Percentiles rank a stretch among this genome's conserved stretches.
These are phyloP conservation scores for Cheumatopsyche charites DNA, from an alignment of 1,140 invertebrate species.

Conservation along the genomic window DNA sequence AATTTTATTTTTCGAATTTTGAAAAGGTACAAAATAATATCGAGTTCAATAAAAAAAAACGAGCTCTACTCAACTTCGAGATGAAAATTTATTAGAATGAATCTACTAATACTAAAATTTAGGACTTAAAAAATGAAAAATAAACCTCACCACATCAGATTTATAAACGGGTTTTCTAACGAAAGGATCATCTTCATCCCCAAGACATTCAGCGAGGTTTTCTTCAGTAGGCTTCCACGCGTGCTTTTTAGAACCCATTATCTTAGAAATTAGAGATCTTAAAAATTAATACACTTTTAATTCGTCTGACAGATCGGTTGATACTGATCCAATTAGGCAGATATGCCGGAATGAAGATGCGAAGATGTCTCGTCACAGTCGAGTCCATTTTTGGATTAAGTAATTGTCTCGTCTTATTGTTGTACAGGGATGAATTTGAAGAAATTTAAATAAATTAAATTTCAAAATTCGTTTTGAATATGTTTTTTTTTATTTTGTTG, in stretches of 20 bases:
- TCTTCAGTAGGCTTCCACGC: not conserved
- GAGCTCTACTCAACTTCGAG: no score
- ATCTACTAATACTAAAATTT: no score
- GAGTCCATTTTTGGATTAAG: not conserved
- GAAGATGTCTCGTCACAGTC: not conserved
- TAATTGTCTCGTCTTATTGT: not conserved
- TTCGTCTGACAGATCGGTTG: not conserved
- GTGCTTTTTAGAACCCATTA: not conserved
- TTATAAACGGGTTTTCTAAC: not conserved
- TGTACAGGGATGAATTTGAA: not conserved
- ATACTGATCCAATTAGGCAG: conserved; percentile 8
- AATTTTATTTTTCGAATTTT: no score
- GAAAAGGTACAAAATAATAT: no score
- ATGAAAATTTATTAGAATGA: no score
- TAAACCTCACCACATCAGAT: not conserved
- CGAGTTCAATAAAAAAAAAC: no score
- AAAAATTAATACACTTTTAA: not conserved
- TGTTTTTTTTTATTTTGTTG: not conserved
- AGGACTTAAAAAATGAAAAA: no score
- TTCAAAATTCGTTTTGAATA: not conserved
- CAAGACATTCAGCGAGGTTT: no score
- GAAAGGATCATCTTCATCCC: not conserved
- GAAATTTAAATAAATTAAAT: not conserved
- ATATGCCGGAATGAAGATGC: conserved; percentile 5
- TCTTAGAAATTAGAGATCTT: not conserved